These are phyloP conservation scores for Parnassius apollo DNA, from an alignment of 2,888 invertebrate species.

Conservation along the genomic window DNA sequence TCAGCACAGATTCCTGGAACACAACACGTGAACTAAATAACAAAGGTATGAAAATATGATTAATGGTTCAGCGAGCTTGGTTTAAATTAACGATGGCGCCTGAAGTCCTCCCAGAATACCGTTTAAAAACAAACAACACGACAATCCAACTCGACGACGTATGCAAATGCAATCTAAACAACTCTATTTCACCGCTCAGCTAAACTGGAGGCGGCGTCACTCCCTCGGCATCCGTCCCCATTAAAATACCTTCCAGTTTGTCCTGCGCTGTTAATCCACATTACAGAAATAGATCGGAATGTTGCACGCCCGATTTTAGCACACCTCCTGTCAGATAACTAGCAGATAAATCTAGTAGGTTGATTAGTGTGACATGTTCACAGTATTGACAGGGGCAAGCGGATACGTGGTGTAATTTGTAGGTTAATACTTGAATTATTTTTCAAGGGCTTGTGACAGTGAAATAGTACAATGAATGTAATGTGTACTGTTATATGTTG, in stretches of 20 bases:
- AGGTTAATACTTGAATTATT: neutral
- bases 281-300: slow-evolving; percentile 65
- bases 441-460: no score
- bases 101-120: slow-evolving; percentile 17
- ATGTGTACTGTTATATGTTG: no score
- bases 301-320: slow-evolving; percentile 55
- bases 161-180: slow-evolving; percentile 15
- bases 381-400: slow-evolving; percentile 12
- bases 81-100: slow-evolving; percentile 21
- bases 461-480: no score
- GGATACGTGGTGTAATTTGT: slow-evolving; percentile 9
- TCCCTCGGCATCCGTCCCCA: slow-evolving; percentile 46
- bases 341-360: slow-evolving; percentile 31
- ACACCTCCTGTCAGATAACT: slow-evolving; percentile 39
- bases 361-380: slow-evolving; percentile 27
- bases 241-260: slow-evolving; percentile 50
- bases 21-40: slow-evolving; percentile 3
- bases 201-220: slow-evolving; percentile 30
- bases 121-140: slow-evolving; percentile 10
- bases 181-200: slow-evolving; percentile 8
- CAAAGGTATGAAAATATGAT: slow-evolving; percentile 13
- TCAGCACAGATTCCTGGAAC: neutral
- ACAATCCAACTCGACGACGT: slow-evolving; percentile 5
- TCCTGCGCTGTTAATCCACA: slow-evolving; percentile 41
- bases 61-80: slow-evolving; percentile 3